Percentiles rank a stretch among this genome's conserved stretches.
Evolutionary conservation across 2,113 vertebrate genomes (phyloP).

Genomic region (Diadophis punctatus): DNA sequence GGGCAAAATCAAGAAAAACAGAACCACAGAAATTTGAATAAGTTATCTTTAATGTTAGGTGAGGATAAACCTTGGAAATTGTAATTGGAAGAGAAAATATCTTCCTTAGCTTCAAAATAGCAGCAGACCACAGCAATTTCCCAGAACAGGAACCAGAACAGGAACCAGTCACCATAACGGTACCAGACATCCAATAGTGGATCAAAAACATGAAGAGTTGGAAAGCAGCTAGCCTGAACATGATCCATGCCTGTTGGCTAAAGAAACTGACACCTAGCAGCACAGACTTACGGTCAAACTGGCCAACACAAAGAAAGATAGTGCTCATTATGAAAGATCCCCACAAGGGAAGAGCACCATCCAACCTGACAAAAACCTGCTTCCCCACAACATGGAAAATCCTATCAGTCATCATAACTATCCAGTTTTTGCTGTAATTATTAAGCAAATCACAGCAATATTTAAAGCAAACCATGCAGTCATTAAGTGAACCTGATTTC

Average conservation of each 20-base stretch:
- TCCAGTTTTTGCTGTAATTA: background rate
- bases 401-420: background rate
- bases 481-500: background rate
- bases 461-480: background rate
- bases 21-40: background rate
- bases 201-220: background rate
- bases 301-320: background rate
- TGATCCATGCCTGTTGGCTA: background rate
- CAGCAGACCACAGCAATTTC: background rate
- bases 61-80: background rate
- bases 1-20: background rate
- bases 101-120: background rate
- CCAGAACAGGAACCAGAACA: background rate
- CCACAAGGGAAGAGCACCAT: background rate
- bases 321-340: background rate
- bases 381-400: background rate
- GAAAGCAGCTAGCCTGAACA: background rate
- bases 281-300: background rate
- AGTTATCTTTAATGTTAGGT: background rate
- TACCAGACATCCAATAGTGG: background rate
- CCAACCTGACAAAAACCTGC: background rate
- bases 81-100: background rate
- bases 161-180: background rate
- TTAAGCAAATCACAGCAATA: background rate
- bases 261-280: background rate